These are phyloP conservation scores for Eulacestoma nigropectus DNA, from an alignment of 2,113 vertebrate genomes.

Conservation along the genomic window DNA sequence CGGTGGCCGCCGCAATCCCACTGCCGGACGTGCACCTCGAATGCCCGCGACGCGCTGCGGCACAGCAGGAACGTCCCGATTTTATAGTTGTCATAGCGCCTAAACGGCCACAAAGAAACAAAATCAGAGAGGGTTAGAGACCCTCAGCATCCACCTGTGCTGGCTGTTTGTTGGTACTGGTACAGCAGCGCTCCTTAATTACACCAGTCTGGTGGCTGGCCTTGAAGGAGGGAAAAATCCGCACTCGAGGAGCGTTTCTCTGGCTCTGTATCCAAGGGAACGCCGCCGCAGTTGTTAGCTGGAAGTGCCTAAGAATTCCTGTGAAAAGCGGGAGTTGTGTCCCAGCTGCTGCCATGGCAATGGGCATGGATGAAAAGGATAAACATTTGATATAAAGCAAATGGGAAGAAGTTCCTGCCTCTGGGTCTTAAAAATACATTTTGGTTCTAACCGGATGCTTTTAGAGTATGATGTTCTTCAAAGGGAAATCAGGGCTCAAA, in stretches of 20 bases:
- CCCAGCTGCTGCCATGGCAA: conserved; percentile 59
- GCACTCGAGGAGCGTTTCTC: background rate
- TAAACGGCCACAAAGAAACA: conserved; percentile 6
- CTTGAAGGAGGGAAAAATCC: background rate
- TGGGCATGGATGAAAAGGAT: conserved; percentile 30
- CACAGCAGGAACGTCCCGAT: conserved; percentile 77
- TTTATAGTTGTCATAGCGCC: conserved; percentile 73
- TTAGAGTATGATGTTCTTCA: background rate
- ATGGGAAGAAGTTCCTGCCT: conserved; percentile 23
- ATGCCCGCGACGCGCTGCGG: conserved; percentile 48
- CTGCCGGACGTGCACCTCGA: conserved; percentile 77
- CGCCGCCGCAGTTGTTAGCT: rapidly evolving
- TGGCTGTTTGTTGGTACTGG: background rate
- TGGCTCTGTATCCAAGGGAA: background rate
- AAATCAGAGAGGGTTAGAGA: background rate
- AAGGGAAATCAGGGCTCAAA: conserved; percentile 24
- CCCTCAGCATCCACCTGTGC: no score
- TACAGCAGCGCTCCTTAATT: background rate
- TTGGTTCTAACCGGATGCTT: conserved; percentile 16
- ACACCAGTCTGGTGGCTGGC: background rate
- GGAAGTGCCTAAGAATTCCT: conserved; percentile 1
- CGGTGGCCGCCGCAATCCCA: conserved; percentile 74
- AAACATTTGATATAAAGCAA: conserved; percentile 61
- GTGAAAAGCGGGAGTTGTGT: background rate
- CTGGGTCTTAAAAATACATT: conserved; percentile 18